Evolutionary conservation across 1,140 invertebrate species (phyloP).

Genomic region (Solenopsis fugax): DNA sequence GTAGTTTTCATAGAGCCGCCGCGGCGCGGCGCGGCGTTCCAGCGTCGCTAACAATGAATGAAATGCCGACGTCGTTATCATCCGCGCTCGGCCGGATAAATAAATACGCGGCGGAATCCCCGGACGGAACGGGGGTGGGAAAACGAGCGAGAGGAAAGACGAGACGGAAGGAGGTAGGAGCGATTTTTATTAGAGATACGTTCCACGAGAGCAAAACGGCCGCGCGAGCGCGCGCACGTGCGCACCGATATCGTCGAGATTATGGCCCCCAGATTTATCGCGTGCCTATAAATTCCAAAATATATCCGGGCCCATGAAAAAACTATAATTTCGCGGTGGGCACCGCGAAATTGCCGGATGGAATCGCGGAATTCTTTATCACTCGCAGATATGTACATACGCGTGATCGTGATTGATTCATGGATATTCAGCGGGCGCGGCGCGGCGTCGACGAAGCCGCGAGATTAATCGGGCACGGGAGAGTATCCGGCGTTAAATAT

Average conservation of each 20-base stretch:
- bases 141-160: neutral
- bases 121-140: neutral
- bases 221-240: slow-evolving; percentile 14
- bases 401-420: slow-evolving; percentile 48
- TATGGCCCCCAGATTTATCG: slow-evolving; percentile 49
- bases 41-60: slow-evolving; percentile 56
- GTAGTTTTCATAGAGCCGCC: slow-evolving; percentile 50
- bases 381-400: slow-evolving; percentile 11
- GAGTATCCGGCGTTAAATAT: slow-evolving; percentile 58
- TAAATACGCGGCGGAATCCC: slow-evolving; percentile 58
- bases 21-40: slow-evolving; percentile 31
- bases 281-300: slow-evolving; percentile 48
- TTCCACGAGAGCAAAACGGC: slow-evolving; percentile 27
- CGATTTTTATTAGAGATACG: slow-evolving; percentile 55
- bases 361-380: slow-evolving; percentile 43
- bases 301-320: slow-evolving; percentile 32
- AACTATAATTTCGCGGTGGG: slow-evolving; percentile 35
- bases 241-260: slow-evolving; percentile 58
- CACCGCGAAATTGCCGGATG: slow-evolving; percentile 22
- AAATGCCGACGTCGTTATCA: slow-evolving; percentile 54
- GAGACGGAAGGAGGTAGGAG: neutral
- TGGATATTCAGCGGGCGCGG: slow-evolving; percentile 23
- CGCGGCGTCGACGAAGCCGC: slow-evolving; percentile 23
- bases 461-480: slow-evolving; percentile 37
- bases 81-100: slow-evolving; percentile 59